Evolutionary conservation across 2,888 invertebrate genomes (phyloP).

Genomic region (Pristionchus japonicus): DNA sequence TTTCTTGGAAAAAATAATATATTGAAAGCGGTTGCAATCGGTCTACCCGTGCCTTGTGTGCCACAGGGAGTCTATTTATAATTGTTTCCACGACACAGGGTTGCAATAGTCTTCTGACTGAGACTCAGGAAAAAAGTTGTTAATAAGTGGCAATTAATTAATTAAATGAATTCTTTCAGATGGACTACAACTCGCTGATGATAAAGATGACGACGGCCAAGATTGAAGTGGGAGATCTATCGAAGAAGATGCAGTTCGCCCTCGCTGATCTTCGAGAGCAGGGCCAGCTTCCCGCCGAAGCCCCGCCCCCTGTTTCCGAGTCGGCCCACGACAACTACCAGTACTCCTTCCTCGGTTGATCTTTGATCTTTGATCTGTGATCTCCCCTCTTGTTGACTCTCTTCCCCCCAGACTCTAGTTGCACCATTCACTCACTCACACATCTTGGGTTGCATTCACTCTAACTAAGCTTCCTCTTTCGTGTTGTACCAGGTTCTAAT

Average conservation of each 20-base stretch:
- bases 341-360: slow-evolving; percentile 60
- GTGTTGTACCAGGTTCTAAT: background rate
- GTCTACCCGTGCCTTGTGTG: too few relatives aligned
- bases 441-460: background rate
- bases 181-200: slow-evolving; percentile 63
- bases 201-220: slow-evolving; percentile 65
- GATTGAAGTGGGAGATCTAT: slow-evolving; percentile 61
- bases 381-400: background rate
- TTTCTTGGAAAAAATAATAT: too few relatives aligned
- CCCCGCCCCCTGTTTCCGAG: slow-evolving; percentile 49
- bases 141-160: background rate
- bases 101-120: background rate
- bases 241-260: slow-evolving; percentile 62
- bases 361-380: background rate
- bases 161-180: slow-evolving; percentile 50
- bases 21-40: too few relatives aligned
- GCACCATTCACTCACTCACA: background rate
- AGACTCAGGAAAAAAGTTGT: background rate
- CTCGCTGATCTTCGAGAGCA: slow-evolving; percentile 52
- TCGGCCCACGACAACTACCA: slow-evolving; percentile 57
- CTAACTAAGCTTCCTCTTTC: background rate
- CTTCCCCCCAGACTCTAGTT: background rate
- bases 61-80: too few relatives aligned
- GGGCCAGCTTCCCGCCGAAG: slow-evolving; percentile 49
- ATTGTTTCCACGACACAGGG: too few relatives aligned